Evolutionary conservation across 2,797 vertebrate genomes (phyloP).

Genomic region (Pagetopsis macropterus): DNA sequence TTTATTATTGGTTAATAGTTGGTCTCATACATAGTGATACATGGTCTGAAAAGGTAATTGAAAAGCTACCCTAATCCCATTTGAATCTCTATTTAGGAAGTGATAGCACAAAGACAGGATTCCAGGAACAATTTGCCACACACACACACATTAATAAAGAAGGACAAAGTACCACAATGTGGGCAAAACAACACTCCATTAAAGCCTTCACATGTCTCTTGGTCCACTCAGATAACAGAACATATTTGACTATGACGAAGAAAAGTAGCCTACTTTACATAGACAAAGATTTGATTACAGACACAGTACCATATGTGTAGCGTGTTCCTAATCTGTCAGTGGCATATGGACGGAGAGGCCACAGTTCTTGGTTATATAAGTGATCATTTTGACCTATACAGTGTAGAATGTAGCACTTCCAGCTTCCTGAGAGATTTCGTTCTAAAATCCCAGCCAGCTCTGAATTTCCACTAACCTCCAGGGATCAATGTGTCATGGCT

Average conservation of each 20-base stretch:
- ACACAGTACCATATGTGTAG: neutral
- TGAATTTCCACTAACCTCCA: conserved; percentile 31
- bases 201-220: neutral
- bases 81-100: neutral
- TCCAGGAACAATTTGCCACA: neutral
- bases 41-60: too few species aligned
- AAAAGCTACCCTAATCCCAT: conserved; percentile 3
- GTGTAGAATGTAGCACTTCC: conserved; percentile 21
- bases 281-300: conserved; percentile 27
- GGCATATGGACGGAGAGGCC: conserved; percentile 5
- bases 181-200: neutral
- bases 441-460: conserved; percentile 46
- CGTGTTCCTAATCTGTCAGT: neutral
- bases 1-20: too few species aligned
- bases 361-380: conserved; percentile 48
- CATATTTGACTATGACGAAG: conserved; percentile 33
- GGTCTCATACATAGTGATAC: too few species aligned
- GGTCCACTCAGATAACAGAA: conserved; percentile 1
- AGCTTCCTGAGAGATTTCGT: conserved; percentile 42
- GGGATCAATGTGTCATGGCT: conserved; percentile 43
- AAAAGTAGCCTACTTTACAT: conserved; percentile 36
- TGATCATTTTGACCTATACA: conserved; percentile 36
- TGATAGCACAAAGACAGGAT: neutral
- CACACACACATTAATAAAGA: neutral
- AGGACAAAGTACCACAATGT: neutral